phyloP scores from a whole-genome alignment of 2,797 vertebrate genomes.

The Gymnodraco acuticeps region DNA sequence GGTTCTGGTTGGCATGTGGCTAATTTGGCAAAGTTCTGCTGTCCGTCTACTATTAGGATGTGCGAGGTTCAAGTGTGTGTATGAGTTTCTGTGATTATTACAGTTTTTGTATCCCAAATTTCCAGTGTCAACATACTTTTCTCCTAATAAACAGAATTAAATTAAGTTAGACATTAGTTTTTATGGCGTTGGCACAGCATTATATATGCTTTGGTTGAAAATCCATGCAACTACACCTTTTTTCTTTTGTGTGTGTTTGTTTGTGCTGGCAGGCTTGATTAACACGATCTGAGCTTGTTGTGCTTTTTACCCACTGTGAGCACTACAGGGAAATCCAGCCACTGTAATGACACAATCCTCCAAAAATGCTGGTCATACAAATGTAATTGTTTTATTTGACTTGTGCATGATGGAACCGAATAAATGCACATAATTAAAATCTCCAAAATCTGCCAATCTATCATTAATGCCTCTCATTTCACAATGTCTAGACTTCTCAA shows the following conservation, averaged over 20 bases:
- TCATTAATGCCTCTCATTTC: not conserved
- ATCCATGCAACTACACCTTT: not conserved
- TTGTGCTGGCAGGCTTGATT: slow-evolving; percentile 23
- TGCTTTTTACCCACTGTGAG: slow-evolving; percentile 25
- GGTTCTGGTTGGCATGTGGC: slow-evolving; percentile 81
- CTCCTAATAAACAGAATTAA: slow-evolving; percentile 7
- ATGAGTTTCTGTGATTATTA: slow-evolving; percentile 14
- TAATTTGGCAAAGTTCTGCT: slow-evolving; percentile 73
- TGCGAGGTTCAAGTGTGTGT: slow-evolving; percentile 3
- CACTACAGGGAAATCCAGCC: slow-evolving; percentile 25
- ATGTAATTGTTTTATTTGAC: slow-evolving; percentile 18
- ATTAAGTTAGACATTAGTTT: slow-evolving; percentile 5
- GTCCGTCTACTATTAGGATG: slow-evolving; percentile 44
- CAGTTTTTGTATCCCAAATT: slow-evolving; percentile 6
- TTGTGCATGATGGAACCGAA: slow-evolving; percentile 19
- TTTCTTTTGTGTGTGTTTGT: not conserved
- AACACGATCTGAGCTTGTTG: slow-evolving; percentile 7
- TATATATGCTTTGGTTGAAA: not conserved
- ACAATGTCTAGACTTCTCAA: slow-evolving; percentile 27
- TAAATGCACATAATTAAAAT: not conserved
- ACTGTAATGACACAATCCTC: slow-evolving; percentile 27
- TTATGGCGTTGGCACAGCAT: slow-evolving; percentile 2
- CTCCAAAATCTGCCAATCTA: not conserved
- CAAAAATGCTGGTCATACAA: slow-evolving; percentile 32
- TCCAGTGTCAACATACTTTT: not conserved